Conservation (phyloP, 2,113 vertebrate species). For the Peucedramus taeniatus region DNA sequence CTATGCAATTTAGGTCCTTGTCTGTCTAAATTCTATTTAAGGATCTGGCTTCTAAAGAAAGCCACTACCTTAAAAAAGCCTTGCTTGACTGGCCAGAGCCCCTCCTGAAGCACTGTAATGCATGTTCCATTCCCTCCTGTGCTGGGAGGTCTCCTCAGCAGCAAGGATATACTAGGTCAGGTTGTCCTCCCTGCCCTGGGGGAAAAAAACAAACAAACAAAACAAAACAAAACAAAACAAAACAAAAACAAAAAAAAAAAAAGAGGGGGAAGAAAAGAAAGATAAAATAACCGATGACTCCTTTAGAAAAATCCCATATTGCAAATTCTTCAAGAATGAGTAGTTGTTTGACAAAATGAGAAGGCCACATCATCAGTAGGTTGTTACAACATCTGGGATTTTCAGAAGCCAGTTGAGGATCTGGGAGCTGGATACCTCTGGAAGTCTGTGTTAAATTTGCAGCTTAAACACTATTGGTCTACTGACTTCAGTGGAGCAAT, state of each 20-base stretch:
- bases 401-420: neutral
- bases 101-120: neutral
- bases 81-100: neutral
- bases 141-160: neutral
- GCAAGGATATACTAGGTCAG: neutral
- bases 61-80: neutral
- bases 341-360: neutral
- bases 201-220: neutral
- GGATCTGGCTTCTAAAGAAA: neutral
- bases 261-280: neutral
- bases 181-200: neutral
- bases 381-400: neutral
- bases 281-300: neutral
- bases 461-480: neutral
- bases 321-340: neutral
- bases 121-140: neutral
- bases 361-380: neutral
- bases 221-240: neutral
- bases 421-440: neutral
- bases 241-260: fast-evolving
- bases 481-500: neutral
- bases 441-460: conserved; percentile 29
- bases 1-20: neutral
- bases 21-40: neutral
- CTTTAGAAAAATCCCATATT: neutral